These are phyloP conservation scores for Atlantisia rogersi DNA, from an alignment of 2,113 vertebrate genomes.

Conservation along the genomic window DNA sequence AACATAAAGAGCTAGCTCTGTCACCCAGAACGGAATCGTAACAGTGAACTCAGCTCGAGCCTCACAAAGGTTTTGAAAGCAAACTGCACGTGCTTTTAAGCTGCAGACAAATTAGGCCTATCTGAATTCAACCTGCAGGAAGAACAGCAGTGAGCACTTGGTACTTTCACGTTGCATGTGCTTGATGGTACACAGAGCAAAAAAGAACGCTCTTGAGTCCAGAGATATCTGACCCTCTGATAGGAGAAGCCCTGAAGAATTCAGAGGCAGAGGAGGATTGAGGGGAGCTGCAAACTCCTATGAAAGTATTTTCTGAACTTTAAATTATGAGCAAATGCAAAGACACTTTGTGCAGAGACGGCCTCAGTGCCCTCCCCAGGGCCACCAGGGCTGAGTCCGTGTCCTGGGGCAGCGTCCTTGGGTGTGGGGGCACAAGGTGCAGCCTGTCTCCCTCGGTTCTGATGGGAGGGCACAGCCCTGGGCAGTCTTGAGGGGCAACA, in stretches of 20 bases:
- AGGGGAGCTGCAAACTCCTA: not conserved
- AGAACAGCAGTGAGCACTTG: not conserved
- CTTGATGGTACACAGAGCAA: not conserved
- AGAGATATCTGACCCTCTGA: not conserved
- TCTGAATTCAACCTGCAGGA: not conserved
- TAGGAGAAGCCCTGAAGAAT: not conserved
- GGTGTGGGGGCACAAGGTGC: not conserved
- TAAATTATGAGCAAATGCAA: not conserved
- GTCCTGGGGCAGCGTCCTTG: not conserved
- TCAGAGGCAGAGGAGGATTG: not conserved
- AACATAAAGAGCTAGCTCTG: not conserved
- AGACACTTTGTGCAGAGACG: not conserved
- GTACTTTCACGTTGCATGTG: not conserved
- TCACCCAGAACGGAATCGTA: not conserved
- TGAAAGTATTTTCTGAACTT: not conserved
- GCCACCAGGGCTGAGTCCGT: not conserved
- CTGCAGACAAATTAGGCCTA: not conserved
- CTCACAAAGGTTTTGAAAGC: not conserved
- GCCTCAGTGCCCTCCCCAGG: not conserved
- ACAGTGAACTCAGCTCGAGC: not conserved
- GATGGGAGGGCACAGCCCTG: not conserved
- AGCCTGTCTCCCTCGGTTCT: not conserved
- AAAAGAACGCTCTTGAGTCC: not conserved
- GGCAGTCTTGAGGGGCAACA: not conserved
- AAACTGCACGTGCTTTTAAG: rapidly evolving